These are phyloP conservation scores for Bombus impatiens DNA, from an alignment of 1,140 invertebrate genomes.

Conservation along the genomic window DNA sequence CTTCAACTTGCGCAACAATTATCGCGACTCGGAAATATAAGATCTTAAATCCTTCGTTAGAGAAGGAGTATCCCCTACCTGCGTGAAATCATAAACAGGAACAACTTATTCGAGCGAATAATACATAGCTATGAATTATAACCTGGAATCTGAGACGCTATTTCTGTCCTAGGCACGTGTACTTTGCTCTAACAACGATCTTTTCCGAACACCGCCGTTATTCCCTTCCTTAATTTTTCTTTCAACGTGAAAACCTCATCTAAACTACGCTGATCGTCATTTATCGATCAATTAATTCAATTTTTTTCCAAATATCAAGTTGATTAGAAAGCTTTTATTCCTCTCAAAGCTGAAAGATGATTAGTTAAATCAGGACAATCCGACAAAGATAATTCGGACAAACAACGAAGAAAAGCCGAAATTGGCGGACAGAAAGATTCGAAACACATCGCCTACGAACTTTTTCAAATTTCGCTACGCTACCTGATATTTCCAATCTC, in stretches of 20 bases:
- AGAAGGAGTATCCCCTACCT: not conserved
- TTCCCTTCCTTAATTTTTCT: not conserved
- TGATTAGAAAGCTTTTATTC: too few relatives aligned
- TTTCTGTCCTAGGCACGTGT: constrained; percentile 34
- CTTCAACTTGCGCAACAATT: constrained; percentile 54
- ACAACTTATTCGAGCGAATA: constrained; percentile 4
- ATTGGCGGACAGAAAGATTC: too few relatives aligned
- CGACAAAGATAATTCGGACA: too few relatives aligned
- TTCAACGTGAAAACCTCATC: not conserved
- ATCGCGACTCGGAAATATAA: constrained; percentile 35
- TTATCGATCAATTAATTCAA: not conserved
- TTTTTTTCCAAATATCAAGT: too few relatives aligned
- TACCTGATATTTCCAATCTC: not conserved
- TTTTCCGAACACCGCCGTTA: too few relatives aligned
- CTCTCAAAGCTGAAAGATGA: not conserved
- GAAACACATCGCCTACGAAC: too few relatives aligned
- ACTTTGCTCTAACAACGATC: constrained; percentile 12
- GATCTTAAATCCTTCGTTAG: not conserved
- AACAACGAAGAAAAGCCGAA: too few relatives aligned
- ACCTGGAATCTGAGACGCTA: constrained; percentile 11
- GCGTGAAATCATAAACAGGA: not conserved
- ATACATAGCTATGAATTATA: constrained; percentile 19
- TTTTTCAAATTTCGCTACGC: not conserved
- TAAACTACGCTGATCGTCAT: not conserved
- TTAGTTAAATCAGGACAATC: too few relatives aligned